Base-by-base conservation (phyloP, 2,797 vertebrate species). In the Erethizon dorsatum region DNA sequence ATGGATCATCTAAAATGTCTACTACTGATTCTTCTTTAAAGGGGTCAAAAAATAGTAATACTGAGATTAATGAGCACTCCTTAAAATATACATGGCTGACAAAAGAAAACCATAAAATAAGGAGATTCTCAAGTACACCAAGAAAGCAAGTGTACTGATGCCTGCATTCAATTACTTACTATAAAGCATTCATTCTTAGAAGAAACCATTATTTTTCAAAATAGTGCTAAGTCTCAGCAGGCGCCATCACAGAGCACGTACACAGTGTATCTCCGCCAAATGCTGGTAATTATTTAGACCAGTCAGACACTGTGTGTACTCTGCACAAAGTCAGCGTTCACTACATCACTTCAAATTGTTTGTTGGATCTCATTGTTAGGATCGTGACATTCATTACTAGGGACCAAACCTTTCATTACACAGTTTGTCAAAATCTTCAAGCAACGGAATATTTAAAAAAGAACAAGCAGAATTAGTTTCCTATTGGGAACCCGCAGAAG, bases 161-260 rank as follows among this genome's bases (percentile, higher is more conserved):
- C 57, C 79, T 98, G 91, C 91, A 94, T 97, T 98, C 96, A 96
- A 97, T 98, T 98, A 98, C 96, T 90, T 41, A 96, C 54, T 97
- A 57, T 95, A 97, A 97, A 90, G 65, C 84, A 95, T 97, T 97
- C 0, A 0, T 78, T 97, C 50, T 97, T 80, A 63, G 96, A 98
- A 97, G 82, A 97, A 90, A 77, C 96, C 97, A 97, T 98, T 98
- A 98, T 98, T 98, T 98, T 98, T 97, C 97, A 96, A 97, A 97
- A 98, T 95, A 98, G 98, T 97, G 89, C 75, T 82, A 90, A 97
- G 94, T 96, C 98, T 96, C 98, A 98, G 98, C 98, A 98, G 98
- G 97, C 91, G 78, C 96, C 93, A 69, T 85, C 56, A 0, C 61
- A 45, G 77, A 92, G 61, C 52, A 73, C 85, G 33, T 50, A n/a